Percentiles rank a stretch among this genome's conserved stretches.
Conservation (phyloP, 2,888 invertebrate species). For the Nematopogon swammerdamellus region DNA sequence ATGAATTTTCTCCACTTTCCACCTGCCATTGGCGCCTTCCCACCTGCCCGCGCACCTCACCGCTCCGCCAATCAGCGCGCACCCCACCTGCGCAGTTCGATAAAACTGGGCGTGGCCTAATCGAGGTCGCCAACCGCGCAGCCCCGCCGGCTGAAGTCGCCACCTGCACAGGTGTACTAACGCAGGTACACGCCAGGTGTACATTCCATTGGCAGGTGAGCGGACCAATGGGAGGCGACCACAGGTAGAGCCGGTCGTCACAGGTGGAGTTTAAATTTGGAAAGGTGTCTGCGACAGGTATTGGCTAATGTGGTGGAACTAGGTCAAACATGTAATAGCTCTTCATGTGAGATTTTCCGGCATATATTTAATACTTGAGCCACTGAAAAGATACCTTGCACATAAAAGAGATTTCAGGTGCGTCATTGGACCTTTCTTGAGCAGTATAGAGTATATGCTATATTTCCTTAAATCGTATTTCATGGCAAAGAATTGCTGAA, state of each 20-base stretch:
- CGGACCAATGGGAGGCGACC: slow-evolving; percentile 24
- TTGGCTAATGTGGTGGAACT: slow-evolving; percentile 18
- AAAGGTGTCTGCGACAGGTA: slow-evolving; percentile 20
- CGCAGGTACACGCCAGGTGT: slow-evolving; percentile 20
- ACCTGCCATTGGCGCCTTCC: too few relatives aligned
- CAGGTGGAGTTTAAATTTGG: slow-evolving; percentile 18
- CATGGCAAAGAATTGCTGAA: too few relatives aligned
- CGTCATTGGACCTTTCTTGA: too few relatives aligned
- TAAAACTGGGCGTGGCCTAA: slow-evolving; percentile 34
- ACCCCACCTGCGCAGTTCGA: slow-evolving; percentile 53
- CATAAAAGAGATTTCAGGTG: too few relatives aligned
- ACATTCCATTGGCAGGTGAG: slow-evolving; percentile 3
- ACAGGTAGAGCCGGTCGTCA: slow-evolving; percentile 27
- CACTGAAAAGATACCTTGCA: too few relatives aligned
- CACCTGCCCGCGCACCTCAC: slow-evolving; percentile 14
- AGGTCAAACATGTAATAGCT: slow-evolving; percentile 11
- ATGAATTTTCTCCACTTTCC: too few relatives aligned
- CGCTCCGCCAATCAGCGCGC: slow-evolving; percentile 43
- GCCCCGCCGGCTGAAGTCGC: slow-evolving; percentile 25
- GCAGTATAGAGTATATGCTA: too few relatives aligned
- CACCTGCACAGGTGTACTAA: slow-evolving; percentile 14
- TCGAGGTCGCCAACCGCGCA: slow-evolving; percentile 18
- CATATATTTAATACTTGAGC: too few relatives aligned
- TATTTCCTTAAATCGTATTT: too few relatives aligned
- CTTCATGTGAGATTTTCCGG: too few relatives aligned